Evolutionary conservation across 2,113 vertebrate species (phyloP), one percentile per base, ranked within the genome.

Genomic region (Cyphomyrus discorhynchus): DNA sequence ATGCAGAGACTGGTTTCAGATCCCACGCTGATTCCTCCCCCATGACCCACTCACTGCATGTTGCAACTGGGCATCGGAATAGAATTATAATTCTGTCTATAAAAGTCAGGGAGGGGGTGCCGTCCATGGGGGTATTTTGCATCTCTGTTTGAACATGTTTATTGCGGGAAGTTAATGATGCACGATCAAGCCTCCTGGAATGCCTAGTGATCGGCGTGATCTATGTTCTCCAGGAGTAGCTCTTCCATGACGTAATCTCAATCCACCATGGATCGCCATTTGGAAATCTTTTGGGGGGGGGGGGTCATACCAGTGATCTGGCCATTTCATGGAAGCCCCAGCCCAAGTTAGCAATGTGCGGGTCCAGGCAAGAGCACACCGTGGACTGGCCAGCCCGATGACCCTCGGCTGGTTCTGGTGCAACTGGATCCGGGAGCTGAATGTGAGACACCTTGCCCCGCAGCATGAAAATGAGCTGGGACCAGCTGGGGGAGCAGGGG

Each of bases 341-440:
- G 45, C 39, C 24, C 42, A 47, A 47, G 42, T 47, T 24, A 84
- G 21, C 21, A 84, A 11, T 84, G 24, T 84, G 82, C 10, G 1
- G 8, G 21, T 46, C 82, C 82, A 24, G 24, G n/a, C 13, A 56
- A n/a, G 52, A 89, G 15, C 58, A 56, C 19, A 42, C 87, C 85
- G n/a, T 74, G 5, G 84, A 17, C 45, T 82, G 47, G 62, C 77
- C 35, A 31, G 17, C 42, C 17, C 49, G 19, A 62, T 90, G 89
- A 89, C 90, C 89, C 91, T 42, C 17, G 47, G 85, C 86, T 90
- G 90, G 90, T 88, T 88, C 89, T 89, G 89, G 92, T 89, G 93
- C 87, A 93, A 93, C 90, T 92, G 92, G 89, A 88, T 88, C 52
- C 17, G 87, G 86, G 91, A 62, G 13, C 70, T 42, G 74, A 89